Conservation (phyloP, 2,797 vertebrate genomes). For the Phataginus tricuspis region DNA sequence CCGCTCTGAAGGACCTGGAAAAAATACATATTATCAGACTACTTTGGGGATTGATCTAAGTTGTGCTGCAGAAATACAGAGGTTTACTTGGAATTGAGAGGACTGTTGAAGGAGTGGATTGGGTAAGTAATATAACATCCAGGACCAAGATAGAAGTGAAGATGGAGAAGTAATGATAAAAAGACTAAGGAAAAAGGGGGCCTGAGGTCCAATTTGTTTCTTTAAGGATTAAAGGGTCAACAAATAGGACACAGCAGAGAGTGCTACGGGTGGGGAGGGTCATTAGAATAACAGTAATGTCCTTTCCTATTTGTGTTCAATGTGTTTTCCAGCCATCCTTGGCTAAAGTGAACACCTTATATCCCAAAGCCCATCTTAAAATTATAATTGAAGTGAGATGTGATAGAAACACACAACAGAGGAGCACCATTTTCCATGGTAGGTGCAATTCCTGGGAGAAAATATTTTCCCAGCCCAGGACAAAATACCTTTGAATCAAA, state of each 20-base stretch:
- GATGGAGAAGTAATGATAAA: background rate
- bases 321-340: background rate
- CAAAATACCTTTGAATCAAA: no score
- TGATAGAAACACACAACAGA: background rate
- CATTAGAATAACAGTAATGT: background rate
- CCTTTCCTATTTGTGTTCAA: background rate
- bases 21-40: background rate
- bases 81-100: background rate
- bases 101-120: background rate
- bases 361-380: background rate
- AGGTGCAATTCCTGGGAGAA: no score
- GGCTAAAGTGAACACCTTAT: background rate
- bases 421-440: background rate
- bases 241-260: background rate
- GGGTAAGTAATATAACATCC: background rate
- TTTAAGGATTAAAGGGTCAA: background rate
- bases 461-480: no score
- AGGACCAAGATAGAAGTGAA: background rate
- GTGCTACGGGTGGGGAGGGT: background rate
- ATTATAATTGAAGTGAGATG: background rate
- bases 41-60: background rate
- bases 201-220: background rate
- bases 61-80: background rate
- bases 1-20: background rate
- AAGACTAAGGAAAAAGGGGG: background rate